Evolutionary conservation across 1,140 invertebrate species (phyloP).

Genomic region (Neodiprion lecontei): DNA sequence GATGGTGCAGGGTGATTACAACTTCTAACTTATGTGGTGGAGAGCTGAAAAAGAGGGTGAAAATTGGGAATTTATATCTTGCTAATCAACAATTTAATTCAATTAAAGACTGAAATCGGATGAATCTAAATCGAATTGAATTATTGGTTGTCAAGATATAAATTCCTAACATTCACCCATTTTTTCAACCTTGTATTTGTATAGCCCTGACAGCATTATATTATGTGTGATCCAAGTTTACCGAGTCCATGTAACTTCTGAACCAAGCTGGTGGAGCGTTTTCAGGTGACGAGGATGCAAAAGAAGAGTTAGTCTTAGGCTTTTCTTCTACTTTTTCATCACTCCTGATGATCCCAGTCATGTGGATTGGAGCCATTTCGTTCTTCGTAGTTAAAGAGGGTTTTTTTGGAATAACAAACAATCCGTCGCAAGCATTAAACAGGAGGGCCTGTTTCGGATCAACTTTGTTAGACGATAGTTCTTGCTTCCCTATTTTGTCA

Average conservation of each 20-base stretch:
- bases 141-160: too few relatives aligned
- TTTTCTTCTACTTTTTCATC: neutral
- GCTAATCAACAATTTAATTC: too few relatives aligned
- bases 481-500: neutral
- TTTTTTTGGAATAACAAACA: neutral
- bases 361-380: neutral
- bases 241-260: constrained; percentile 29
- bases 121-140: too few relatives aligned
- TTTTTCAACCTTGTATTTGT: too few relatives aligned
- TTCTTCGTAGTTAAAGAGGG: neutral
- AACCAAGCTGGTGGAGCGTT: constrained; percentile 27
- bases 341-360: neutral
- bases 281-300: neutral
- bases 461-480: neutral
- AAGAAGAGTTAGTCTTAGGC: neutral
- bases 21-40: too few relatives aligned
- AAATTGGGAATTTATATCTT: too few relatives aligned
- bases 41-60: too few relatives aligned
- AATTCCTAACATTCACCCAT: too few relatives aligned
- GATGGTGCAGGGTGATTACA: too few relatives aligned
- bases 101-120: too few relatives aligned
- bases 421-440: neutral
- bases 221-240: constrained; percentile 1
- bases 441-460: neutral
- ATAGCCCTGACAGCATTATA: too few relatives aligned